Evolutionary conservation across 2,113 vertebrate species (phyloP), one percentile per base, ranked within the genome.

Genomic region (Enhydra lutris): DNA sequence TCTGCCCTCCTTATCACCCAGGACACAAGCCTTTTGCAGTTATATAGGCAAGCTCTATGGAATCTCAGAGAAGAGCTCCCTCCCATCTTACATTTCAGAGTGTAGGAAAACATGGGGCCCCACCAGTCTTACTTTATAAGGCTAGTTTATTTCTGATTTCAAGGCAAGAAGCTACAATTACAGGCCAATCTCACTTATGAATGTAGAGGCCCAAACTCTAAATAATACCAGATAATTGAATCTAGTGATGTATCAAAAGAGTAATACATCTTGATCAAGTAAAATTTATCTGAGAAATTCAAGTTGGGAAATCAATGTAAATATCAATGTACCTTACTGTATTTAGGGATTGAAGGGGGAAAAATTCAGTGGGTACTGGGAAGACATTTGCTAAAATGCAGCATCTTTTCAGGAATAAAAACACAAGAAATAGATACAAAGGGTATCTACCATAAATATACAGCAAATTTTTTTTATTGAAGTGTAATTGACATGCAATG

Each of bases 251-350:
- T 71, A 78, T 90, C 93, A 76, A 93, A 91, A 89, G 80, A 80
- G 89, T 79, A 79, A 21, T 87, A 39, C 10, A 79, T 78, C 76
- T 93, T 76, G 81, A 78, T 97, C 92, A 96, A 78, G 47, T 47
- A 91, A 45, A 52, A 83, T 89, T 89, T 95, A 91, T 90, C 31
- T 63, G 76, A 96, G 76, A 81, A 84, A 78, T 74, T 96, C 45
- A 85, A 67, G 24, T 78, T 82, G 73, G 78, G 17, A 21, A 83
- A 74, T 83, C 61, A 89, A 47, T 91, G 9, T 78, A 69, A 92
- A 67, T 59, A 65, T 80, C 59, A 91, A 31, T 55, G 14, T 92
- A 84, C 78, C 17, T 92, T 63, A 89, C 45, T 87, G 24, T 71
- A 67, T 59, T 91, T 93, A 89, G 15, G 82, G 78, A 82, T 69